These are phyloP conservation scores for Calameuta idolon DNA, from an alignment of 2,888 invertebrate species.

Conservation along the genomic window DNA sequence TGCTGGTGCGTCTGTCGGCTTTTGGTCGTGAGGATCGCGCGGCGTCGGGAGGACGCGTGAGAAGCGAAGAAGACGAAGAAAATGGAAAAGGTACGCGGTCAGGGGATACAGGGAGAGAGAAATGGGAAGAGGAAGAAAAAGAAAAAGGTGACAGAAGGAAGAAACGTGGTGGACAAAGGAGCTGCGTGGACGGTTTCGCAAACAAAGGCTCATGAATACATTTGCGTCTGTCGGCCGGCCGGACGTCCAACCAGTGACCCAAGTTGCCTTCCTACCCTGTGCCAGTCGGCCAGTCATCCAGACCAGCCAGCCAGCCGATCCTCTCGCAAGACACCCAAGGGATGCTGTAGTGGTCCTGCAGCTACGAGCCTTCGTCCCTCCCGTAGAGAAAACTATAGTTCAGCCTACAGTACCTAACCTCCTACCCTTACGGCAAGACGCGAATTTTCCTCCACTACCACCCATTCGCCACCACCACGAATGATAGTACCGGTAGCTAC, in stretches of 20 bases:
- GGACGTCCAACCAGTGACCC: not conserved
- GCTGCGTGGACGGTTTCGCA: slow-evolving; percentile 44
- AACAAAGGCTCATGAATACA: slow-evolving; percentile 47
- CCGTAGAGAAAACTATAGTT: not conserved
- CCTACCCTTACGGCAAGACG: not conserved
- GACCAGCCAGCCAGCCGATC: not conserved
- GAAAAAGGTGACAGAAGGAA: not conserved
- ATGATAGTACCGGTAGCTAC: slow-evolving; percentile 3
- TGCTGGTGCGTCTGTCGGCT: slow-evolving; percentile 7
- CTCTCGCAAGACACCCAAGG: slow-evolving; percentile 7
- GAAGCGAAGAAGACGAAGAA: not conserved
- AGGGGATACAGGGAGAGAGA: slow-evolving; percentile 15
- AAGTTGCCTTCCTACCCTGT: not conserved
- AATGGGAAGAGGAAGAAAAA: slow-evolving; percentile 12
- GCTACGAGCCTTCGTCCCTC: slow-evolving; percentile 1
- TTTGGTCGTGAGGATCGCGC: slow-evolving; percentile 28
- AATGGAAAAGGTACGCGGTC: slow-evolving; percentile 11
- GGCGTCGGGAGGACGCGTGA: slow-evolving; percentile 30
- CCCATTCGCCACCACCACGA: not conserved
- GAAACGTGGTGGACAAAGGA: slow-evolving; percentile 25
- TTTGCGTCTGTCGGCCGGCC: slow-evolving; percentile 33
- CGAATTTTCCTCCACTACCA: not conserved
- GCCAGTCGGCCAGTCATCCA: not conserved
- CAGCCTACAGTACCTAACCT: slow-evolving; percentile 9
- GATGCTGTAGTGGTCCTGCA: not conserved